Conservation (phyloP, 2,797 vertebrate species). For the Pseudochromis fuscus region DNA sequence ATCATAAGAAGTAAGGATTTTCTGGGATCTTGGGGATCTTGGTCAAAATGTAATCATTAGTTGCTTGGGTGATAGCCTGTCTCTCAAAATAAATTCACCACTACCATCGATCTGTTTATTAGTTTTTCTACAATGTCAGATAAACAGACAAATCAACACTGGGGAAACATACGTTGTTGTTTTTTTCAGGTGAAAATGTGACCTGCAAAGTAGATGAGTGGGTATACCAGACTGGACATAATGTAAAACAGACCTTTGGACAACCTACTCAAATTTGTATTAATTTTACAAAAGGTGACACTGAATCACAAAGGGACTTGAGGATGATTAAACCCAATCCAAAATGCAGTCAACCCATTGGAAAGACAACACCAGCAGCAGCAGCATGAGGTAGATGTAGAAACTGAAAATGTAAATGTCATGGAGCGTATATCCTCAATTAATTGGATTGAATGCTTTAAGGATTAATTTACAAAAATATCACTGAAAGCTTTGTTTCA, state of each 20-base stretch:
- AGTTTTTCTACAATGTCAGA: no score
- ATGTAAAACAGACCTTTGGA: no score
- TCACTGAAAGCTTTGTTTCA: neutral
- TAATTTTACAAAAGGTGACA: neutral
- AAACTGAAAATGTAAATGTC: neutral
- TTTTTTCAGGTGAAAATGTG: neutral
- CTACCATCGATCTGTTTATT: no score
- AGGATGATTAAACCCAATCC: conserved; percentile 2
- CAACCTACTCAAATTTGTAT: neutral
- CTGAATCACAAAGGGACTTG: neutral
- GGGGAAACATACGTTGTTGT: no score
- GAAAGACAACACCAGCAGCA: neutral
- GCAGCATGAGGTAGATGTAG: no score
- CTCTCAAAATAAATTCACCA: no score
- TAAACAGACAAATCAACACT: no score
- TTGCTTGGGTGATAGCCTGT: no score
- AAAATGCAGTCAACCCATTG: neutral
- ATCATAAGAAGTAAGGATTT: no score
- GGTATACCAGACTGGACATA: no score
- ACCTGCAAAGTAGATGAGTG: neutral
- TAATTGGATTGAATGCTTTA: conserved; percentile 6
- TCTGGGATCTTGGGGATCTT: no score
- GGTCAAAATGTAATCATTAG: no score
- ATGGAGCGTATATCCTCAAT: neutral
- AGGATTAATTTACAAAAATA: neutral